Base-by-base conservation (phyloP, 2,113 vertebrate species). In the Eubucco bourcierii region DNA sequence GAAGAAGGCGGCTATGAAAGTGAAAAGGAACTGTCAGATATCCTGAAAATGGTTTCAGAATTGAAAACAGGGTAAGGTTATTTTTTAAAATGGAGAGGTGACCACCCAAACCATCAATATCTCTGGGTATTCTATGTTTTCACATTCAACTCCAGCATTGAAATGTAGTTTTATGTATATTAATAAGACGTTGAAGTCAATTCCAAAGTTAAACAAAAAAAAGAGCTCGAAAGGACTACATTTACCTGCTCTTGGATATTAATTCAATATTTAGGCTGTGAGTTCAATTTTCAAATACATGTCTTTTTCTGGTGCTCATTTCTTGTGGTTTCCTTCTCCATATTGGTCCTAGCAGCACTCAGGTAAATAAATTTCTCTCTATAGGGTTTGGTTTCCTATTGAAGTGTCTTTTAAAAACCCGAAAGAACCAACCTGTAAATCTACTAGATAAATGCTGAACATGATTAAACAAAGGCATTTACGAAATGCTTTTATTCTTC, bases 61-160 rank as follows among this genome's bases (percentile, higher is more conserved):
- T 60, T 15, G 73, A 86, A 5, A 75, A 74, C 21, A 91, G 87
- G 97, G 98, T 98, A 97, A 73, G 88, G 39, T 59, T 78, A 80
- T 33, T 52, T 52, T 61, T 44, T 66, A 61, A 46, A 77, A 10
- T 41, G 3, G 18, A 80, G n/a, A 64, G 4, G 9, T 37, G 3
- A 6, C 76, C 78, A n/a, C n/a, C 14, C 61, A 88, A 94, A 41
- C 15, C 12, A 11, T 58, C 12, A 29, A 1, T 85, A 28, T 77
- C 24, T 76, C 27, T 75, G 44, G 3, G 1, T 72, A n/a, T 59
- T 67, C 29, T 18, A 60, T 6, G 5, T 12, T 85, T 89, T 2
- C 28, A 11, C 23, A 6, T 87, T 90, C 12, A 76, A 59, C 5
- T 63, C 29, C 19, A 88, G 20, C 31, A 58, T 65, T 66, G 46